These are phyloP conservation scores for Orestias chungarensis DNA, from an alignment of 2,797 vertebrate genomes.

Conservation along the genomic window DNA sequence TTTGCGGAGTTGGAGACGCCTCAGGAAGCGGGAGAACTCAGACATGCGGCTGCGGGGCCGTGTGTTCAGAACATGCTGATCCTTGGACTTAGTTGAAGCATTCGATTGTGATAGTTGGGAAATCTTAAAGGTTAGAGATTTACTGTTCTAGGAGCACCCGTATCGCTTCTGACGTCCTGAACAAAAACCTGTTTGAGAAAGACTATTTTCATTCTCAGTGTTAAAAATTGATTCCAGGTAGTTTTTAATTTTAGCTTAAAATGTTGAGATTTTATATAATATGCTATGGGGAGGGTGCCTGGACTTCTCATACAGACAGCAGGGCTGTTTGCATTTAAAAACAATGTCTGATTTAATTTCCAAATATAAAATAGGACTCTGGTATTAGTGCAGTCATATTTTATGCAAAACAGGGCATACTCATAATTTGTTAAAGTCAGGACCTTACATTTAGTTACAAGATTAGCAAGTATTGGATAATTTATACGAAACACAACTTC, in stretches of 20 bases:
- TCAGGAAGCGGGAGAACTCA: conserved; percentile 18
- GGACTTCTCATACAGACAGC: conserved; percentile 21
- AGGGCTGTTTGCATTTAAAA: conserved; percentile 10
- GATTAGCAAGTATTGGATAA: not conserved
- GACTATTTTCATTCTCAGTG: not conserved
- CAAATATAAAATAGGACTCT: not conserved
- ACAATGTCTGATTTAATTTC: not conserved
- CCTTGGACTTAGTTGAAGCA: conserved; percentile 12
- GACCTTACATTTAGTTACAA: conserved; percentile 13
- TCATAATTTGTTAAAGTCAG: not conserved
- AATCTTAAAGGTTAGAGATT: conserved; percentile 25
- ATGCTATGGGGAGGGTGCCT: conserved; percentile 4
- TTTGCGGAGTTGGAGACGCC: conserved; percentile 21
- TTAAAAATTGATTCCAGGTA: no score
- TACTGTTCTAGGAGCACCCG: conserved; percentile 5
- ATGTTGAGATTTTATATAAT: conserved; percentile 15
- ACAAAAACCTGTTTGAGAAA: not conserved
- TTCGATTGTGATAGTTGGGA: conserved; percentile 5
- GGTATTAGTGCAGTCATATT: not conserved
- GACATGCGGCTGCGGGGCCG: conserved; percentile 7
- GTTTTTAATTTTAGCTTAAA: conserved; percentile 3
- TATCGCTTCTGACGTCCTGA: not conserved
- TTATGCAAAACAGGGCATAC: not conserved
- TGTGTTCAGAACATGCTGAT: conserved; percentile 15
- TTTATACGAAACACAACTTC: not conserved